Base-by-base conservation (phyloP, 2,888 invertebrate species). In the Hirtodrosophila histrioides region DNA sequence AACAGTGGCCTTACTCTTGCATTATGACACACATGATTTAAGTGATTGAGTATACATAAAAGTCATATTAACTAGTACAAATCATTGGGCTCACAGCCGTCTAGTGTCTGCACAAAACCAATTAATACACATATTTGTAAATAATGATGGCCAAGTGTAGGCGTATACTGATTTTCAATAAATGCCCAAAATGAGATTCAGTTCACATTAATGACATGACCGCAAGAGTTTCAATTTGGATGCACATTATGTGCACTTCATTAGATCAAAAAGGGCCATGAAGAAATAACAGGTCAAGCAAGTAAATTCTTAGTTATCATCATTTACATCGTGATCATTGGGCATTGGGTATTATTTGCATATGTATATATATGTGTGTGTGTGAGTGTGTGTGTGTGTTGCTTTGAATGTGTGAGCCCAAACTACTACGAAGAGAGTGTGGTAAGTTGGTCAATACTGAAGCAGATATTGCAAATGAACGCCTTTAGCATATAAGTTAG, bases 181-280 rank as follows among this genome's bases (percentile, higher is more conserved):
- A 50, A 56, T 8, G 9, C 53, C 35, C 10, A 8, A 49, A 51
- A 44, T 17, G 46, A 36, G 39, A 37, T 69, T 39, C 41, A 49
- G 54, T 40, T 41, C 24, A 44, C 57, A 55, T 64, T 75, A 80
- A 84, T 84, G 75, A 65, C 35, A 48, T 65, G 62, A 67, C 79
- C 85, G 31, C 68, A 71, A 69, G 51, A 57, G 37, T 45, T 74
- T 70, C 64, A 77, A 48, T 50, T 56, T 69, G 35, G 35, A 45
- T 56, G 49, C 49, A 62, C 39, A 62, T 74, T 65, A 76, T 57
- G 64, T 46, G 31, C 58, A 65, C 64, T 66, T 67, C 45, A 75
- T 74, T 75, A 55, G 23, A 23, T 8, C 24, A 35, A 11, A 51
- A 43, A 41, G 45, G 46, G 12, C 45, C 31, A 31, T 31, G 31